Percentiles rank a stretch among this genome's conserved stretches.
Conservation (phyloP, 2,888 invertebrate genomes). For the Scaptomyza reducta region DNA sequence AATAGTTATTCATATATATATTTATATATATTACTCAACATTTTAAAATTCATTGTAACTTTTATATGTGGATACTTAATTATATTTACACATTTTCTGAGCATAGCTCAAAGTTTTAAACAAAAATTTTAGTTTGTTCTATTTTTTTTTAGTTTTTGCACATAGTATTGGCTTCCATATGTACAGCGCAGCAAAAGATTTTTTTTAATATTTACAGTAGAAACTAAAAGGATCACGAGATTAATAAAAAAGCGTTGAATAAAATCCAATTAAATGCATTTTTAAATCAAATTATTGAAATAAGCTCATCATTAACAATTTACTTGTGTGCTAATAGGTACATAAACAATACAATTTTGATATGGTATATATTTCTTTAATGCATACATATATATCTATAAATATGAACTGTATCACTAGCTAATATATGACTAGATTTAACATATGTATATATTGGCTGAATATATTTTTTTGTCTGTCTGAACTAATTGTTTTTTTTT, state of each 20-base stretch:
- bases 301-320: conserved; percentile 28
- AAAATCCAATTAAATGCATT: conserved; percentile 8
- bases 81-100: conserved; percentile 59
- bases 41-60: conserved; percentile 65
- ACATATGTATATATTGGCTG: conserved; percentile 31
- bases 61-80: conserved; percentile 30
- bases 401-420: conserved; percentile 41
- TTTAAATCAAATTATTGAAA: conserved; percentile 14
- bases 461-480: conserved; percentile 4
- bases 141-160: neutral
- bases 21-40: conserved; percentile 59
- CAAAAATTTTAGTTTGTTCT: conserved; percentile 1
- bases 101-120: conserved; percentile 12
- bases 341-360: conserved; percentile 13
- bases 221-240: neutral
- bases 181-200: conserved; percentile 9
- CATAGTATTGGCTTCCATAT: conserved; percentile 12
- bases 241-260: neutral
- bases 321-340: conserved; percentile 21
- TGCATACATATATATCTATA: neutral
- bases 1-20: conserved; percentile 36
- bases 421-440: conserved; percentile 57
- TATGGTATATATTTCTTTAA: conserved; percentile 1
- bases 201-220: conserved; percentile 30
- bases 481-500: neutral